Conservation (phyloP, 1,140 invertebrate genomes). For the Dendrolimus punctatus region DNA sequence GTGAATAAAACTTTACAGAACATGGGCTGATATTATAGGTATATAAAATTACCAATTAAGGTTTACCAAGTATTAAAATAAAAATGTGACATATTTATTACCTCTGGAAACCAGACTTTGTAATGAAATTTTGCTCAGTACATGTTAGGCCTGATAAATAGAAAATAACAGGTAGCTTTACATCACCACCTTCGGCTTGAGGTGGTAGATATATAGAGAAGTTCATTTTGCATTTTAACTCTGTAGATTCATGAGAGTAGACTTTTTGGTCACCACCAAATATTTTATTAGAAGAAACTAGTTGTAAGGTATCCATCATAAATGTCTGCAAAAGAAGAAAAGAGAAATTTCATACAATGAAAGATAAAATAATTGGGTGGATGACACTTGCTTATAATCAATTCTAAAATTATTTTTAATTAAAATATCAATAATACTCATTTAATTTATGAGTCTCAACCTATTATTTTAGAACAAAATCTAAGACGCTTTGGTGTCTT, state of each 20-base stretch:
- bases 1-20: too few species aligned
- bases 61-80: not conserved
- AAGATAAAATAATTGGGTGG: not conserved
- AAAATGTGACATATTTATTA: slow-evolving; percentile 61
- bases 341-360: slow-evolving; percentile 1
- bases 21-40: too few species aligned
- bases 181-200: slow-evolving; percentile 75
- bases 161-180: slow-evolving; percentile 89
- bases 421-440: too few species aligned
- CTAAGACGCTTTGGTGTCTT: too few species aligned
- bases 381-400: not conserved
- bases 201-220: slow-evolving; percentile 93
- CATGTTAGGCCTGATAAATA: slow-evolving; percentile 96
- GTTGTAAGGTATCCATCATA: slow-evolving; percentile 67
- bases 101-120: slow-evolving; percentile 94
- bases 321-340: slow-evolving; percentile 22
- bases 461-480: too few species aligned
- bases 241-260: slow-evolving; percentile 85
- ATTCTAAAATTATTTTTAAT: too few species aligned
- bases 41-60: not conserved
- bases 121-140: slow-evolving; percentile 96
- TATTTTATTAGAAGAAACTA: slow-evolving; percentile 80
- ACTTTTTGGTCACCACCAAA: slow-evolving; percentile 91
- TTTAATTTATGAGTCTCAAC: too few species aligned
- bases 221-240: slow-evolving; percentile 92